Evolutionary conservation across 2,113 vertebrate genomes (phyloP).

Genomic region (Puma concolor): DNA sequence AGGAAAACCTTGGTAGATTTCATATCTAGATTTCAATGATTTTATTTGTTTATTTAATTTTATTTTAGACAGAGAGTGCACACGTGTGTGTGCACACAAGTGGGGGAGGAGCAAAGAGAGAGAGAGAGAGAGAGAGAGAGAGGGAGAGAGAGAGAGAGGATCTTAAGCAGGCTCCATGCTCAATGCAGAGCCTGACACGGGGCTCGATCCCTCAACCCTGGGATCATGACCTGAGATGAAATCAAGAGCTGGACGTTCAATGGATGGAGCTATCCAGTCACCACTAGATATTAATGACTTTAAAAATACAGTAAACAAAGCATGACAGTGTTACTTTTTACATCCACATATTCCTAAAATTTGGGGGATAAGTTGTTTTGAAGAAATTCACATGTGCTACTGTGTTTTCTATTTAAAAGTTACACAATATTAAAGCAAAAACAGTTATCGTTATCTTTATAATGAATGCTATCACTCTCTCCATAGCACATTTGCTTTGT

Average conservation of each 20-base stretch:
- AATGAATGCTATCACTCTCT: accelerated
- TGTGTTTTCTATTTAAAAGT: background rate
- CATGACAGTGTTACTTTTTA: background rate
- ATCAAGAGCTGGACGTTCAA: too few relatives aligned
- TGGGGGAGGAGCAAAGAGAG: too few relatives aligned
- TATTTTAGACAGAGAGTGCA: too few relatives aligned
- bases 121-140: too few relatives aligned
- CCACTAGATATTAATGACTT: background rate
- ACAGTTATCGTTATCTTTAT: accelerated
- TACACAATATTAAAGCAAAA: accelerated
- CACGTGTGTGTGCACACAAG: too few relatives aligned
- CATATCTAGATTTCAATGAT: background rate
- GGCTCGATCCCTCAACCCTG: too few relatives aligned
- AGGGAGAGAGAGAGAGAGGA: too few relatives aligned
- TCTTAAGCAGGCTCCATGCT: too few relatives aligned
- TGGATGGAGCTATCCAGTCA: too few relatives aligned
- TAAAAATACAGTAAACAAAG: background rate
- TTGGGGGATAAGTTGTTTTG: background rate
- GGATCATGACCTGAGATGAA: too few relatives aligned
- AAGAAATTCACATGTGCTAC: background rate
- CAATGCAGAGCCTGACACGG: too few relatives aligned
- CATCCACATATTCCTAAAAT: background rate
- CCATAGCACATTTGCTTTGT: background rate
- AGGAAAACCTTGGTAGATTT: background rate
- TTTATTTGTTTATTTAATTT: too few relatives aligned